These are phyloP conservation scores for Microtus oregoni DNA, from an alignment of 2,113 vertebrate genomes.

Conservation along the genomic window DNA sequence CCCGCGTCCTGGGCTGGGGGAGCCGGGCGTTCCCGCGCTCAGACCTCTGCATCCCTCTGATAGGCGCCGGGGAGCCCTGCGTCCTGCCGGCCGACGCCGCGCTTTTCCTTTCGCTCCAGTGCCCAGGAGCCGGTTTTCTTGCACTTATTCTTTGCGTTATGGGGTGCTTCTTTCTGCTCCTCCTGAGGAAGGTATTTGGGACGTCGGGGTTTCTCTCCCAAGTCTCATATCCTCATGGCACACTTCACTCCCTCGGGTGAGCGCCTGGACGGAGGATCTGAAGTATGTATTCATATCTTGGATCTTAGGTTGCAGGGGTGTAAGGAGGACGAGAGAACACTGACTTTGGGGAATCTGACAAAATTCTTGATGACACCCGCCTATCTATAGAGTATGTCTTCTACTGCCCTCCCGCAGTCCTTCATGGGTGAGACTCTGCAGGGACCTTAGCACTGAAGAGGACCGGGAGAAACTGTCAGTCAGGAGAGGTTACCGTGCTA, in stretches of 20 bases:
- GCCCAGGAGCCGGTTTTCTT: not conserved
- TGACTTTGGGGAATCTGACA: not conserved
- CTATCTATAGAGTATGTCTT: not conserved
- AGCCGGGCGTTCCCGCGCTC: slow-evolving; percentile 50
- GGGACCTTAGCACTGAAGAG: not conserved
- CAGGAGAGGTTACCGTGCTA: not conserved
- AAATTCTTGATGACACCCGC: not conserved
- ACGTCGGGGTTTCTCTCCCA: slow-evolving; percentile 9
- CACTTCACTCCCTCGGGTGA: not conserved
- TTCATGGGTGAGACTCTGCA: not conserved
- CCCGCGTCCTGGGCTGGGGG: not conserved
- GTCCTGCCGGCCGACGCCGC: not conserved
- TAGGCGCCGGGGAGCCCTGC: not conserved
- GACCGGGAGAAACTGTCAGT: not conserved
- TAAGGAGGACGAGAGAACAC: not conserved
- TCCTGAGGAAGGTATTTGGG: slow-evolving; percentile 13
- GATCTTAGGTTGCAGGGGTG: not conserved
- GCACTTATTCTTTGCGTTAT: not conserved
- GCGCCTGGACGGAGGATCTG: not conserved
- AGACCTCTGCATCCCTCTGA: slow-evolving; percentile 13
- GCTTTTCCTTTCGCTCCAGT: not conserved
- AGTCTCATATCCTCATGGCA: not conserved
- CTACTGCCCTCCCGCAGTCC: not conserved
- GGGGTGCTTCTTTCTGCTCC: not conserved
- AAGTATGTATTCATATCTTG: not conserved